Percentiles rank a stretch among this genome's conserved stretches.
phyloP scores from a whole-genome alignment of 2,113 vertebrate genomes.

The Sphyrna mokarran region DNA sequence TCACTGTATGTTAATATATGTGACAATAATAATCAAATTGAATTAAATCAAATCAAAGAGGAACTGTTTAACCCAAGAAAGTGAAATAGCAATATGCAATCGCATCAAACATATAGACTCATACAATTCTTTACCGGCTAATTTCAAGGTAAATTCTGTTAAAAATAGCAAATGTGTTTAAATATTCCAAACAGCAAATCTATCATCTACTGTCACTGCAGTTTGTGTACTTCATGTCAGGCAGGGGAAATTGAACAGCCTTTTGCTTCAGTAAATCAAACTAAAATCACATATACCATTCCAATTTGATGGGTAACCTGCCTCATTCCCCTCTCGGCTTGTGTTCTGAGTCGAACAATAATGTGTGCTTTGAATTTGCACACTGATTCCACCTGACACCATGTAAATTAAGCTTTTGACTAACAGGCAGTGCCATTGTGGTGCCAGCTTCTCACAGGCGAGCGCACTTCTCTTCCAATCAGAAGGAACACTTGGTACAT shows the following conservation, averaged over 20 bases:
- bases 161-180: neutral
- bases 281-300: neutral
- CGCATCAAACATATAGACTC: neutral
- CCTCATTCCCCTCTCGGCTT: conserved; percentile 11
- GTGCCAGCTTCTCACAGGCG: neutral
- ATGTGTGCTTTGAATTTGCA: neutral
- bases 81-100: neutral
- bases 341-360: neutral
- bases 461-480: neutral
- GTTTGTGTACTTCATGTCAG: neutral
- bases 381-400: conserved; percentile 13
- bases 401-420: conserved; percentile 23
- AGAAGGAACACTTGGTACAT: neutral
- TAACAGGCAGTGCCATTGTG: neutral
- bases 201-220: neutral
- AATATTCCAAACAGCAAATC: neutral
- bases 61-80: neutral
- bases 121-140: neutral
- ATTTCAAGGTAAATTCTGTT: neutral
- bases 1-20: no score
- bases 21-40: no score
- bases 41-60: neutral
- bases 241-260: neutral
- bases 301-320: neutral
- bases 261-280: neutral